A percentile compares a stretch with the other conserved stretches of the same genome.
phyloP scores from a whole-genome alignment of 2,888 invertebrate genomes.

The Callyntrura sp. region DNA sequence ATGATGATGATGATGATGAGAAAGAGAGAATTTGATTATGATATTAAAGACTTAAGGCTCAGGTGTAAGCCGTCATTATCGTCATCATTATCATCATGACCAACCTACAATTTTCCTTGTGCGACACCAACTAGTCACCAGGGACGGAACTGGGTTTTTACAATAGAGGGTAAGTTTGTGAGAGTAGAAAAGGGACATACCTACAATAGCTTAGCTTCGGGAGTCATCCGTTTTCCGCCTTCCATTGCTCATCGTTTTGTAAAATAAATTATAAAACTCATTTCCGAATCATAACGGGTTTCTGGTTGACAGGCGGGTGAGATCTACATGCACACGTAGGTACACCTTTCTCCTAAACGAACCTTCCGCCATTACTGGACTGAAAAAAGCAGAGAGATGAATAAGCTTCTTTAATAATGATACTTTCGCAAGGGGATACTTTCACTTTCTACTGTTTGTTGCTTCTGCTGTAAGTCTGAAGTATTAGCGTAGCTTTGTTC shows the following conservation, averaged over 20 bases:
- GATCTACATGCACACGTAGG: constrained; percentile 2
- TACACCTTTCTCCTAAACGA: not conserved
- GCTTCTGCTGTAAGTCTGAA: not conserved
- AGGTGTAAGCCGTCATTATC: constrained; percentile 70
- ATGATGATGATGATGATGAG: constrained; percentile 47
- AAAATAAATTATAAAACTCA: constrained; percentile 78
- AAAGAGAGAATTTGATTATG: constrained; percentile 76
- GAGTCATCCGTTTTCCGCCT: not conserved
- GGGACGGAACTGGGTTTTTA: not conserved
- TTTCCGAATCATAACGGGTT: constrained; percentile 74
- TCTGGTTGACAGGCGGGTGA: constrained; percentile 30
- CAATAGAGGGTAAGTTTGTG: not conserved
- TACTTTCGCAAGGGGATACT: not conserved
- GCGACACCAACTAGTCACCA: constrained; percentile 1
- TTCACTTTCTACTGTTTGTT: not conserved
- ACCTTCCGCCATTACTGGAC: too few relatives aligned
- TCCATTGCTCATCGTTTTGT: constrained; percentile 58
- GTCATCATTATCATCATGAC: constrained; percentile 29
- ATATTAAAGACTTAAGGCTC: constrained; percentile 74
- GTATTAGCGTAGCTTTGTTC: not conserved
- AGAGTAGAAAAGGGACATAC: not conserved
- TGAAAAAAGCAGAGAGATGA: not conserved
- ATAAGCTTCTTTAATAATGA: constrained; percentile 33
- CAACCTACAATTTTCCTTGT: constrained; percentile 35
- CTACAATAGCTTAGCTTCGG: not conserved